These are phyloP conservation scores for Peromyscus melanophrys DNA, from an alignment of 2,797 vertebrate species.

Conservation along the genomic window DNA sequence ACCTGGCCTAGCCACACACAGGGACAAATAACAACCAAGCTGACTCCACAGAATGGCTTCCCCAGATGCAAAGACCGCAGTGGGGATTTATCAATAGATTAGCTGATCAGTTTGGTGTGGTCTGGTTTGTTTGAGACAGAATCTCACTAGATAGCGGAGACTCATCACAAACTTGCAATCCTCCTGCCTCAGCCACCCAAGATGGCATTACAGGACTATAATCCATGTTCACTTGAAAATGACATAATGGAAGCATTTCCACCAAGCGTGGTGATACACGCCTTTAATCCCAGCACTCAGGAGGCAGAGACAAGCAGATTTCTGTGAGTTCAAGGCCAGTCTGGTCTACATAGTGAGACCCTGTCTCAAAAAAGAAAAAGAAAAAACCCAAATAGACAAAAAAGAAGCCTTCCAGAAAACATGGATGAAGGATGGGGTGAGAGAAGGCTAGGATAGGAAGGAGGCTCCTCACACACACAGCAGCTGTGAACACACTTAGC, in stretches of 20 bases:
- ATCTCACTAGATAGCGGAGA: background rate
- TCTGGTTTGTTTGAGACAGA: background rate
- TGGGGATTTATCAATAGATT: background rate
- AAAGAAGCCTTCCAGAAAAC: slow-evolving; percentile 25
- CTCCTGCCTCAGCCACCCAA: background rate
- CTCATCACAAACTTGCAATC: background rate
- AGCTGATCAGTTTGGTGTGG: background rate
- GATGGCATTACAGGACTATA: background rate
- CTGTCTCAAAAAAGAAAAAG: background rate
- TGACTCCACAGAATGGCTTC: background rate
- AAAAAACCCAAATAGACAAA: background rate
- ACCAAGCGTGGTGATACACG: background rate
- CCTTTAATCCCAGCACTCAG: background rate
- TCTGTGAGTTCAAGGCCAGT: background rate
- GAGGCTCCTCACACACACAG: background rate
- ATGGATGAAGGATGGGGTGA: background rate
- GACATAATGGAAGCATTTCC: background rate
- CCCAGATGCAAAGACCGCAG: background rate
- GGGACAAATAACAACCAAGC: background rate
- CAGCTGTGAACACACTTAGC: background rate
- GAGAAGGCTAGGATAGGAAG: background rate
- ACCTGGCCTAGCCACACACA: background rate
- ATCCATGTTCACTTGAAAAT: background rate
- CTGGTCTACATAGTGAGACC: background rate
- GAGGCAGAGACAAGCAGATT: background rate